Percentiles rank a stretch among this genome's conserved stretches.
phyloP scores from a whole-genome alignment of 2,797 vertebrate species.

The Salmo trutta region DNA sequence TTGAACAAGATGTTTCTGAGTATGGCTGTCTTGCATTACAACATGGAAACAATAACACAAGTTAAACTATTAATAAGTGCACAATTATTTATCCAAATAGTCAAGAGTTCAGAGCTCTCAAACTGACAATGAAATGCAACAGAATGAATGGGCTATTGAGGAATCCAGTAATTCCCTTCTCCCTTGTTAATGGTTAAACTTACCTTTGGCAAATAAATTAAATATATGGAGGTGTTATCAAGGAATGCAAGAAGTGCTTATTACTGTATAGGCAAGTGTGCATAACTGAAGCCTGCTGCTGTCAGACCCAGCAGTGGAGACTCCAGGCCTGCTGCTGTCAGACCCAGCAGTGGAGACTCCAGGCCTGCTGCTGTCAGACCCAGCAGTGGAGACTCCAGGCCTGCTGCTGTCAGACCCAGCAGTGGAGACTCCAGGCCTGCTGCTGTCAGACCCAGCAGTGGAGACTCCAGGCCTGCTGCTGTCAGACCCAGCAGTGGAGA shows the following conservation, averaged over 20 bases:
- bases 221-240: neutral
- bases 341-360: too few relatives aligned
- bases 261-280: neutral
- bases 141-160: conserved; percentile 2
- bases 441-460: too few relatives aligned
- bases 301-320: neutral
- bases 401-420: too few relatives aligned
- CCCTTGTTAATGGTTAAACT: neutral
- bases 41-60: neutral
- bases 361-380: neutral
- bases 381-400: too few relatives aligned
- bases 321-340: too few relatives aligned
- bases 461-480: too few relatives aligned
- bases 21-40: conserved; percentile 2
- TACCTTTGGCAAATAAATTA: neutral
- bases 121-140: neutral
- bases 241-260: neutral
- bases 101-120: neutral
- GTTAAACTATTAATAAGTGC: neutral
- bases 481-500: too few relatives aligned
- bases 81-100: neutral
- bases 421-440: too few relatives aligned
- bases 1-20: conserved; percentile 14
- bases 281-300: too few relatives aligned
- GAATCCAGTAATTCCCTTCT: neutral